Base-by-base conservation (phyloP, 1,140 invertebrate species). In the Laupala kohalensis region DNA sequence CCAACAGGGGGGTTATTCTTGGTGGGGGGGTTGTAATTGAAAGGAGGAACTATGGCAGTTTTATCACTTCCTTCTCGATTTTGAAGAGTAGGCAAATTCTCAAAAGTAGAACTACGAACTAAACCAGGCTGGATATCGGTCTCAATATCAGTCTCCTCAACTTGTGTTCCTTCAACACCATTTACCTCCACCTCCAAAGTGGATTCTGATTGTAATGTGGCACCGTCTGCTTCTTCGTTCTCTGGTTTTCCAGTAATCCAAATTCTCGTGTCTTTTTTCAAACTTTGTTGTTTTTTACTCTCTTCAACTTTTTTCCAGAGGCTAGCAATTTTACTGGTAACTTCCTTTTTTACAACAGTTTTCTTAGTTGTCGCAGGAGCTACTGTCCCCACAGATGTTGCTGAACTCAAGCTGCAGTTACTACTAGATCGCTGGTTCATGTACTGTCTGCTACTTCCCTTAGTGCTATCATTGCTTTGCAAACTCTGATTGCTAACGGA, bases 221-320 rank as follows among this genome's bases (percentile, higher is more conserved):
- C 15, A 12, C 4, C 23, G 5, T 2, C 6, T 68, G 62, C 9
- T 13, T 53, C 64, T 67, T 75, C 72, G 53, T 71, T 72, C 63
- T 29, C 72, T 12, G 71, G 70, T 71, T 78, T 77, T 19, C 77
- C 76, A n/a, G 79, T 81, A 65, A 90, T 87, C 87, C 87, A 89
- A 3, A 89, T 86, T 73, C 86, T 84, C 13, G 83, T 86, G 73
- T 91, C 88, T 64, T 83, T 83, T 68, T 85, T 86, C 53, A 82
- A 79, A 15, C 80, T 79, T 37, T 85, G 83, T 72, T 86, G 85
- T 69, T 84, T 87, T 65, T 88, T 89, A n/a, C 81, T 87, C 37
- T 92, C 88, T 76, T 93, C 91, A 3, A 91, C 90, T 76, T 87
- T 90, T 75, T 93, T 95, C 93, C 93, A 95, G 15, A 96, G 82